These are phyloP conservation scores for Psilanteris sp. DNA, from an alignment of 1,140 invertebrate genomes.

Conservation along the genomic window DNA sequence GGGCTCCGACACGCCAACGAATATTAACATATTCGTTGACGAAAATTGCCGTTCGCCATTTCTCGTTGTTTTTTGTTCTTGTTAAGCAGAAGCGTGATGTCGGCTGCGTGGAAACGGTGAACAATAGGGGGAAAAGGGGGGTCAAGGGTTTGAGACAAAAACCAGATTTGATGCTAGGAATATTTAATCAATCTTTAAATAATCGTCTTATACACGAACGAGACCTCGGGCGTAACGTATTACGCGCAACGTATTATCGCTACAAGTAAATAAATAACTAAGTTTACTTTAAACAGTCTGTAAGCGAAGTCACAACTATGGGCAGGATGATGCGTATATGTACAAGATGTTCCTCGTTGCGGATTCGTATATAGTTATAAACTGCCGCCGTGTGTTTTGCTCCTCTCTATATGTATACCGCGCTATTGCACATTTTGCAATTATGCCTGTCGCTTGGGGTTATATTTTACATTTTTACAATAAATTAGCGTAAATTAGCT, in stretches of 20 bases:
- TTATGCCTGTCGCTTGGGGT: constrained; percentile 65
- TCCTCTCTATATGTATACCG: constrained; percentile 51
- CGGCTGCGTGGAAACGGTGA: too few relatives aligned
- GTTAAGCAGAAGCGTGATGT: too few relatives aligned
- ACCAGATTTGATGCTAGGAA: constrained; percentile 70
- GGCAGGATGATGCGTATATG: constrained; percentile 71
- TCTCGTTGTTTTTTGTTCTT: too few relatives aligned
- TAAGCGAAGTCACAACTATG: constrained; percentile 73
- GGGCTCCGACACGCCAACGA: too few relatives aligned
- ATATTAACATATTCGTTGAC: too few relatives aligned
- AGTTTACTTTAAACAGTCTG: constrained; percentile 80
- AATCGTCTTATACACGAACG: constrained; percentile 73
- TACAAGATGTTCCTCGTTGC: constrained; percentile 69
- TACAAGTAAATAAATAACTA: constrained; percentile 80
- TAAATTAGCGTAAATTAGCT: constrained; percentile 73
- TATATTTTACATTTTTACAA: constrained; percentile 78
- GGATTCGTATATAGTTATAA: constrained; percentile 63
- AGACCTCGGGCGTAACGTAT: constrained; percentile 62
- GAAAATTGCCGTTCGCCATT: too few relatives aligned
- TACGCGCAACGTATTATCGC: constrained; percentile 59
- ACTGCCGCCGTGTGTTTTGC: constrained; percentile 61
- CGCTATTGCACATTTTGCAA: constrained; percentile 77
- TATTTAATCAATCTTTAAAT: constrained; percentile 79
- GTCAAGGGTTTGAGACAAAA: too few relatives aligned
- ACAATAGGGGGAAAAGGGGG: too few relatives aligned